These are phyloP conservation scores for Stenotaenia linearis DNA, from an alignment of 2,888 invertebrate genomes.

Conservation along the genomic window DNA sequence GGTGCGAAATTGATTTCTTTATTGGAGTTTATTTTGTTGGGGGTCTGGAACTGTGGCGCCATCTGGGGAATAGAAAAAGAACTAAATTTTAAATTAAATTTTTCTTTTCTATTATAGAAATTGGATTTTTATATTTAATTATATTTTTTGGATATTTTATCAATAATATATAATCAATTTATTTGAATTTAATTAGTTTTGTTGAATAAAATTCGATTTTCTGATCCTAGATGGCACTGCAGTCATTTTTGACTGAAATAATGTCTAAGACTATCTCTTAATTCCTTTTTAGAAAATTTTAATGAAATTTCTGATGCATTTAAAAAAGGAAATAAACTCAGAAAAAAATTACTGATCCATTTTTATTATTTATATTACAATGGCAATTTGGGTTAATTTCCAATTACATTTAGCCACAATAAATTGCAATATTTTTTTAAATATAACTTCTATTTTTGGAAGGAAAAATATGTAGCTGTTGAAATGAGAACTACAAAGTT, in stretches of 20 bases:
- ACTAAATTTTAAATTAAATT: neutral
- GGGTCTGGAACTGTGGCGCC: neutral
- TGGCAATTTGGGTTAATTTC: neutral
- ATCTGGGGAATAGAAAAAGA: neutral
- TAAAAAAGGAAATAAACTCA: neutral
- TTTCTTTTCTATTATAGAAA: too few relatives aligned
- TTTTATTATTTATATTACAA: neutral
- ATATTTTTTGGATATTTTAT: too few relatives aligned
- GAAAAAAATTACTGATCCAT: neutral
- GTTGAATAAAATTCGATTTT: neutral
- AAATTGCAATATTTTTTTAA: neutral
- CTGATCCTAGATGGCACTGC: neutral
- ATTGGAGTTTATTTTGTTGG: neutral
- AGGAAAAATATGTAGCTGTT: neutral
- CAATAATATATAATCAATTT: too few relatives aligned
- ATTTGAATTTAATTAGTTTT: too few relatives aligned
- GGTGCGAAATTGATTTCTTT: neutral
- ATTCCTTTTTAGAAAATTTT: neutral
- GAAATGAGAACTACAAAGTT: neutral
- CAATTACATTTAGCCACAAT: neutral
- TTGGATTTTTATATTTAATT: too few relatives aligned
- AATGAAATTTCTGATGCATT: neutral
- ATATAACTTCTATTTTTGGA: neutral
- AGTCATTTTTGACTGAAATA: neutral
- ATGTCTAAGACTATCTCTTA: neutral